Evolutionary conservation across 1,140 invertebrate species (phyloP).

Genomic region (Aethina tumida): DNA sequence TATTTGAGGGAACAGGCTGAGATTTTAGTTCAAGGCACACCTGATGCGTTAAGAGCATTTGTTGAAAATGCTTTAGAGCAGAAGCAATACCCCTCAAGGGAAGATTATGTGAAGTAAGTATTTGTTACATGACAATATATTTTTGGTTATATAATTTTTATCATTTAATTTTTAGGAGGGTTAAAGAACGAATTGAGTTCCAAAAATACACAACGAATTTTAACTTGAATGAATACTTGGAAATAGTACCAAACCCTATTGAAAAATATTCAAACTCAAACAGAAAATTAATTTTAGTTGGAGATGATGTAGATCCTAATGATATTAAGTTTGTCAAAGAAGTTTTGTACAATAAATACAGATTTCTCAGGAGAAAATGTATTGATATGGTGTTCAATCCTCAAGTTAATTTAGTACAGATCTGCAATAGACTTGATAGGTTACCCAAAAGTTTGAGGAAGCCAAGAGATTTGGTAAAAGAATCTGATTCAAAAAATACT

Average conservation of each 20-base stretch:
- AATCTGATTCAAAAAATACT: conserved; percentile 30
- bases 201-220: conserved; percentile 39
- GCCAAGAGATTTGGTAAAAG: conserved; percentile 12
- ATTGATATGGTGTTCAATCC: conserved; percentile 29
- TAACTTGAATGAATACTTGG: conserved; percentile 41
- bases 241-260: conserved; percentile 45
- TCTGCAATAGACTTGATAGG: conserved; percentile 16
- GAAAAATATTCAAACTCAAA: conserved; percentile 38
- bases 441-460: conserved; percentile 25
- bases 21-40: conserved; percentile 18
- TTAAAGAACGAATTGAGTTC: conserved; percentile 31
- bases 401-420: conserved; percentile 18
- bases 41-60: conserved; percentile 31
- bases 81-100: conserved; percentile 43
- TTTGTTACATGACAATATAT: background rate
- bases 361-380: conserved; percentile 13
- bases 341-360: conserved; percentile 34
- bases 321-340: conserved; percentile 26
- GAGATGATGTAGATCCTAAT: conserved; percentile 2
- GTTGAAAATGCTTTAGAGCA: conserved; percentile 35
- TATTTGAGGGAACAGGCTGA: conserved; percentile 37
- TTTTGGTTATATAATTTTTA: conserved; percentile 6
- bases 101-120: conserved; percentile 37
- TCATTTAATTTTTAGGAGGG: conserved; percentile 10
- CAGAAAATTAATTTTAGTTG: conserved; percentile 19